Base-by-base conservation (phyloP, 1,140 invertebrate species). In the Diorhabda sublineata region DNA sequence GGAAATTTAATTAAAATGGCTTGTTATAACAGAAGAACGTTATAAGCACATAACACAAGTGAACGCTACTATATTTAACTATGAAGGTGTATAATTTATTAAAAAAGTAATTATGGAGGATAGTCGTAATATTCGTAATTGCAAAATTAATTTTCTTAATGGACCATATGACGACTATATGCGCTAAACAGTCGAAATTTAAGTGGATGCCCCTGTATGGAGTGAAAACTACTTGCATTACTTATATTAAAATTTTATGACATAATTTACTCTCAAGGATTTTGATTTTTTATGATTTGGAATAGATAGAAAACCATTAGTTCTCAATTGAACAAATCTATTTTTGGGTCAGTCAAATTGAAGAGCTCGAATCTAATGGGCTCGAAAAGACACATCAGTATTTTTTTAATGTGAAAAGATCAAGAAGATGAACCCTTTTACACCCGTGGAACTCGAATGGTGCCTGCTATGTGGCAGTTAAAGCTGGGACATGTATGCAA, bases 1-100 rank as follows among this genome's bases (percentile, higher is more conserved):
- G 62, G 68, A 66, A 66, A 69, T 71, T 71, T 71, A 71, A 71
- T 71, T 71, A 71, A 71, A 71, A 71, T 67, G 67, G 67, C 67
- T 65, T 65, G 64, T 65, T 65, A 65, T 65, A 57, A 65, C 64
- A 65, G 64, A 65, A 65, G 64, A 65, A 65, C 64, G 64, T 45
- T 56, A 65, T 65, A 57, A 65, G 52, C 64, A 65, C 64, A 61
- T 61, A 61, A 61, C 59, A 61, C 59, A 65, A 65, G 64, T 65
- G 64, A 58, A 45, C 47, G 26, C 47, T 43, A 65, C 47, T 65
- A 58, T 57, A 57, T 58, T 58, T 56, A 65, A 8, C 47, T 57
- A 65, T 56, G 64, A 57, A 65, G 64, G 64, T 65, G 64, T 65
- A 65, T 65, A 65, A 65, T 65, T 65, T 58, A 65, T 65, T 65